These are phyloP conservation scores for Schizotus pectinicornis DNA, from an alignment of 2,888 invertebrate species.

Conservation along the genomic window DNA sequence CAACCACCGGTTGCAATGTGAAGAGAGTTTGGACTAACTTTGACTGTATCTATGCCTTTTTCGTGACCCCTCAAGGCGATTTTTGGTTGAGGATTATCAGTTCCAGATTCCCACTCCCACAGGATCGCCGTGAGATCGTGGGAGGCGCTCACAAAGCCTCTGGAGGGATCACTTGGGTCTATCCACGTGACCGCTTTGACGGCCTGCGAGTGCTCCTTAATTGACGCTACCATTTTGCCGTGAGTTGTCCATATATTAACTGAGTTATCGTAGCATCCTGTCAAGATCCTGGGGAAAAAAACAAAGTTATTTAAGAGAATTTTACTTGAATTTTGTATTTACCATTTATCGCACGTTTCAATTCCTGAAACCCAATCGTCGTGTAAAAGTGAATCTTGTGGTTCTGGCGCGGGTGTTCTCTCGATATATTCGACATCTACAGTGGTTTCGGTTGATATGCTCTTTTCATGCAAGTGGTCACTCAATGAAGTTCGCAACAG, in stretches of 20 bases:
- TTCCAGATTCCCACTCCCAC: conserved; percentile 83
- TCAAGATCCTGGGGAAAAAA: conserved; percentile 73
- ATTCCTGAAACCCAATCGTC: conserved; percentile 93
- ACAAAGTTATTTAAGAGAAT: conserved; percentile 9
- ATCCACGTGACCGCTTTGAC: conserved; percentile 92
- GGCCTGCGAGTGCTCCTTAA: conserved; percentile 86
- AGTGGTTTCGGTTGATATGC: conserved; percentile 81
- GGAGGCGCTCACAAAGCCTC: conserved; percentile 72
- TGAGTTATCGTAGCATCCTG: conserved; percentile 93
- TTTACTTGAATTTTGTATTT: conserved; percentile 12
- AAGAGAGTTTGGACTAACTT: conserved; percentile 71
- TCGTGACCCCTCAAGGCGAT: conserved; percentile 90
- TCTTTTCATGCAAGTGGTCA: conserved; percentile 78
- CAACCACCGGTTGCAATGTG: conserved; percentile 86
- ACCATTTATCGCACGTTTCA: conserved; percentile 46
- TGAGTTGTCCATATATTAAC: conserved; percentile 88
- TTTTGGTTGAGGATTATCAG: conserved; percentile 78
- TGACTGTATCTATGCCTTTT: conserved; percentile 87
- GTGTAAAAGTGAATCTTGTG: conserved; percentile 89
- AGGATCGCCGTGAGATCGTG: conserved; percentile 91
- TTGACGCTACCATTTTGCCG: conserved; percentile 82
- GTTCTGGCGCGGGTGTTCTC: conserved; percentile 88
- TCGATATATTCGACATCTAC: conserved; percentile 92
- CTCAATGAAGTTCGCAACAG: conserved; percentile 73
- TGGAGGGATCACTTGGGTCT: conserved; percentile 64